Conservation (phyloP, 2,888 invertebrate species). For the Pseudeuparius sepicola region DNA sequence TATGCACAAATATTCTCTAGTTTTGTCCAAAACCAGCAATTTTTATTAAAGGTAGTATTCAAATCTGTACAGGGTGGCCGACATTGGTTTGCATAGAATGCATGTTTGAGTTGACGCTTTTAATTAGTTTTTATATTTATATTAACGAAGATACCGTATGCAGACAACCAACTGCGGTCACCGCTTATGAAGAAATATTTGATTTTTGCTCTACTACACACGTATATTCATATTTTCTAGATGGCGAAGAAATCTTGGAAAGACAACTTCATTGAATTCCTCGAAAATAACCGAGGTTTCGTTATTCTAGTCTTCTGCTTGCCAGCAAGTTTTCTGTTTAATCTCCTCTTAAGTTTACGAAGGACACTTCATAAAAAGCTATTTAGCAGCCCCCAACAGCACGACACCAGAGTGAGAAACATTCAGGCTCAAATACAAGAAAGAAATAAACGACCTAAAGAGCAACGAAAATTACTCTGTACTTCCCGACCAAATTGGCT, state of each 20-base stretch:
- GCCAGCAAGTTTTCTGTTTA: slow-evolving; percentile 56
- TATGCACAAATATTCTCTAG: no score
- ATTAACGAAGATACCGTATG: no score
- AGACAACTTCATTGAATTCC: slow-evolving; percentile 39
- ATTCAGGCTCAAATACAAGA: slow-evolving; percentile 45
- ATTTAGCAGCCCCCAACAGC: slow-evolving; percentile 37
- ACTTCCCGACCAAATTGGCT: slow-evolving; percentile 61
- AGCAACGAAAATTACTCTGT: slow-evolving; percentile 47
- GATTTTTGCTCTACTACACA: no score
- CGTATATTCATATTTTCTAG: no score
- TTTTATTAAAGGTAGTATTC: no score
- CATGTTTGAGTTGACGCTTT: no score
- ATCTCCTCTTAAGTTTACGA: slow-evolving; percentile 38
- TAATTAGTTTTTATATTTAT: no score
- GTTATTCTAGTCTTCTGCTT: slow-evolving; percentile 56
- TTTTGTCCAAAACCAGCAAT: no score
- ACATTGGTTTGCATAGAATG: no score
- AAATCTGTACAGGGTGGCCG: no score
- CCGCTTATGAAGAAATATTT: no score
- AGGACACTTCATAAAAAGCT: slow-evolving; percentile 36
- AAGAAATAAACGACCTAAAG: slow-evolving; percentile 43
- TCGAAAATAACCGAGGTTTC: slow-evolving; percentile 52
- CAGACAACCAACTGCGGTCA: no score
- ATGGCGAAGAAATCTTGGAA: slow-evolving; percentile 25
- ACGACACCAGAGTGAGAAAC: slow-evolving; percentile 40